phyloP scores from a whole-genome alignment of 2,113 vertebrate genomes.

The Talpa occidentalis region DNA sequence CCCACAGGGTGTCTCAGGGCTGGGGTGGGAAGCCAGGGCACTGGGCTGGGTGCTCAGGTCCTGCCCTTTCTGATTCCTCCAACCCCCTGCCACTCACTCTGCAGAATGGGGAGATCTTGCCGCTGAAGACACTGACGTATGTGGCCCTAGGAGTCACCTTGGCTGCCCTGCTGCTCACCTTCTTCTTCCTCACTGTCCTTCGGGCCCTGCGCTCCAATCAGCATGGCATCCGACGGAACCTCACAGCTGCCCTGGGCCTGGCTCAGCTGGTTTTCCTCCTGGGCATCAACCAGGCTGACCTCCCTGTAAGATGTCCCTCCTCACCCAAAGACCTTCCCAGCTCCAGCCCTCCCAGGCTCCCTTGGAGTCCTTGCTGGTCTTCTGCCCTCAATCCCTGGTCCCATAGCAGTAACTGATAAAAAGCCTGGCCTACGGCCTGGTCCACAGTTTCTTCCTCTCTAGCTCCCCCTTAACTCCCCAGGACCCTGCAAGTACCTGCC shows the following conservation, averaged over 20 bases:
- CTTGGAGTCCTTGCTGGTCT: neutral
- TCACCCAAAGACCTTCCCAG: neutral
- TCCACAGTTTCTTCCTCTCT: neutral
- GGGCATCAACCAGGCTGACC: constrained; percentile 96
- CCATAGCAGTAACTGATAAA: neutral
- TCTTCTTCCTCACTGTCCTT: constrained; percentile 90
- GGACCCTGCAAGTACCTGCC: too few species aligned
- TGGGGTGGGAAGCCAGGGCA: neutral
- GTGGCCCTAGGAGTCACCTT: constrained; percentile 91
- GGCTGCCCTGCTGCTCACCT: constrained; percentile 91
- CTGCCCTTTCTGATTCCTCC: neutral
- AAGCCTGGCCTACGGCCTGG: neutral
- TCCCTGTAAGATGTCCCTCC: constrained; percentile 86
- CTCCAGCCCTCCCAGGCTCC: neutral
- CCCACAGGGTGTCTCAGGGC: accelerated
- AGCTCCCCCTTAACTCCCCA: neutral
- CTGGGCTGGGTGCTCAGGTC: neutral
- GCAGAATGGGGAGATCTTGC: constrained; percentile 96
- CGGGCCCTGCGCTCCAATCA: constrained; percentile 91
- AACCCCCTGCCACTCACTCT: neutral
- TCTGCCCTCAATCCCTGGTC: neutral
- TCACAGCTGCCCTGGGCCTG: constrained; percentile 90
- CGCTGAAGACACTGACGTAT: constrained; percentile 92
- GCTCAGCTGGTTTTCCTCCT: constrained; percentile 95
- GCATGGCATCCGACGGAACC: constrained; percentile 92